phyloP scores from a whole-genome alignment of 1,140 invertebrate species.

The Amphibalanus amphitrite region DNA sequence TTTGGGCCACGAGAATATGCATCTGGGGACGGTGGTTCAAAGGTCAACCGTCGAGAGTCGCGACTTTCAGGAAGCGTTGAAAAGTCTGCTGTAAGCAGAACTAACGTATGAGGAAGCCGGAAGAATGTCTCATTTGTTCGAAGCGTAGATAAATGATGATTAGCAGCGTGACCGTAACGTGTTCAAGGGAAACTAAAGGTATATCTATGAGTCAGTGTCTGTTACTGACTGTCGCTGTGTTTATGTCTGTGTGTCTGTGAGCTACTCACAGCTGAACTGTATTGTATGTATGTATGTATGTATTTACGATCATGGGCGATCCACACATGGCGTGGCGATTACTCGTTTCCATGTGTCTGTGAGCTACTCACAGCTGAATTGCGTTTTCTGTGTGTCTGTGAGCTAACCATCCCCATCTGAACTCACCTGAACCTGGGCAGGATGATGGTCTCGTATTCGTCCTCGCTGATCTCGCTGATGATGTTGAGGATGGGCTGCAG shows the following conservation, averaged over 20 bases:
- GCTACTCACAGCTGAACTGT: neutral
- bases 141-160: no score
- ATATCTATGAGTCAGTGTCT: neutral
- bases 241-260: neutral
- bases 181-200: no score
- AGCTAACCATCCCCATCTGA: neutral
- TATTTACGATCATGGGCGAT: neutral
- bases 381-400: neutral
- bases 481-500: constrained; percentile 74
- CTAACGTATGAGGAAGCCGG: no score
- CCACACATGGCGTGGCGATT: no score
- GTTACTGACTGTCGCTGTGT: neutral
- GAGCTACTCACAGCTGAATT: neutral
- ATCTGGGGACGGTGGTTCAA: neutral
- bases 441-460: constrained; percentile 70
- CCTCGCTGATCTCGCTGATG: constrained; percentile 58
- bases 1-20: constrained; percentile 36
- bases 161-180: no score
- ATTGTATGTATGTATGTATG: neutral
- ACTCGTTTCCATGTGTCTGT: neutral
- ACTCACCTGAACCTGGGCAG: constrained; percentile 56
- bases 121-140: no score
- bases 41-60: neutral
- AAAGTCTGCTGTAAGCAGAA: no score
- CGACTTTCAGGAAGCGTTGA: no score